These are phyloP conservation scores for Phenganax marumi DNA, from an alignment of 92 coral and sea anemone genomes.

Conservation along the genomic window DNA sequence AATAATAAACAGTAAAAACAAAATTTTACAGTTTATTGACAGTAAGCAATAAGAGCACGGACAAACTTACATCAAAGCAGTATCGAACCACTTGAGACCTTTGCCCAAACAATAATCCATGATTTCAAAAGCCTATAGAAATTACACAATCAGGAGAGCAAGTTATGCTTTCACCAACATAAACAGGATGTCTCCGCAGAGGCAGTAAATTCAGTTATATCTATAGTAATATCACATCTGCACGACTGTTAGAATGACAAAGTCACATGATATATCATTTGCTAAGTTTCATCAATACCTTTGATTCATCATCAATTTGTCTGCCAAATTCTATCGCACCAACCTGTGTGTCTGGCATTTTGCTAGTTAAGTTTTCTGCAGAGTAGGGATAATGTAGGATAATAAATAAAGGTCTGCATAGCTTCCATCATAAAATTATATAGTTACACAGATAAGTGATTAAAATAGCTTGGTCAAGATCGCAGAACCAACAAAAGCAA, in stretches of 20 bases:
- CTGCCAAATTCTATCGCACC: conserved; percentile 87
- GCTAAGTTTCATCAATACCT: conserved; percentile 43
- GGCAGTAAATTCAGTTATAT: no score
- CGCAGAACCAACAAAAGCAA: no score
- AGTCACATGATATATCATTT: neutral
- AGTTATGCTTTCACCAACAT: no score
- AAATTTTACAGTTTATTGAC: neutral
- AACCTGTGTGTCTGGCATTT: conserved; percentile 56
- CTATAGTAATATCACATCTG: no score
- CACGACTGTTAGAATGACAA: no score
- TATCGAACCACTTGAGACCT: conserved; percentile 73
- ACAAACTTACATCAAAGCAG: conserved; percentile 72
- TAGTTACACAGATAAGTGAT: no score
- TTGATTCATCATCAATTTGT: conserved; percentile 51
- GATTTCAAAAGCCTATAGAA: conserved; percentile 54
- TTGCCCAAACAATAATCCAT: conserved; percentile 58
- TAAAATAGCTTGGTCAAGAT: no score
- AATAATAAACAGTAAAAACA: neutral
- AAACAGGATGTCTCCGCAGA: no score
- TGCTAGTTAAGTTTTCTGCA: neutral
- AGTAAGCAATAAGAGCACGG: neutral
- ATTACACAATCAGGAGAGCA: neutral
- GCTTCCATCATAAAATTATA: no score
- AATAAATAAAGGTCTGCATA: no score
- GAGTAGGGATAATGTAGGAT: no score